Evolutionary conservation across 1,140 invertebrate genomes (phyloP).

Genomic region (Lucilia sericata): DNA sequence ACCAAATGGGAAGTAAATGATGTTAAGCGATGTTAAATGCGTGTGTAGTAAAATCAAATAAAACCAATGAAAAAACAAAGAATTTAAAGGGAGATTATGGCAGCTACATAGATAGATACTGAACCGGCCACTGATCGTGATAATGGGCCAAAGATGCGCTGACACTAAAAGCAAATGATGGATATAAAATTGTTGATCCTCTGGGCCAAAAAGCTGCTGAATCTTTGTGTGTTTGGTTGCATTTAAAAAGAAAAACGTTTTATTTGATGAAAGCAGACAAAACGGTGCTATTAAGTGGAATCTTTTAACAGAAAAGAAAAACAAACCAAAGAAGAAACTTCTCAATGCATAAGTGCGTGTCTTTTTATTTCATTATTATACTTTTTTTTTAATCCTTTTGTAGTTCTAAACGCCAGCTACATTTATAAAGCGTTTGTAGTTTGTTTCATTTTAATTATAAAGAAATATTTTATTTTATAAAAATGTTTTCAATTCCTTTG

Average conservation of each 20-base stretch:
- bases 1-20: conserved; percentile 36
- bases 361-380: background rate
- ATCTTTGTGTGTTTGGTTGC: background rate
- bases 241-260: conserved; percentile 17
- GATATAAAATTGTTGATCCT: conserved; percentile 6
- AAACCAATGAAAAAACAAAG: background rate
- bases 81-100: background rate
- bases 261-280: conserved; percentile 24
- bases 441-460: background rate
- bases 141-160: background rate
- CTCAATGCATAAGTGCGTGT: background rate
- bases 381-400: background rate
- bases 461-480: background rate
- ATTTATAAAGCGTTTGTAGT: background rate
- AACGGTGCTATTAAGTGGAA: conserved; percentile 14
- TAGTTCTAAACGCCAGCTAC: background rate
- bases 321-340: background rate
- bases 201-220: background rate
- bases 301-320: background rate
- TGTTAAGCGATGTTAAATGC: conserved; percentile 43
- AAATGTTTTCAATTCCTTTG: background rate
- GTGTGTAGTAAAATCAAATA: conserved; percentile 3
- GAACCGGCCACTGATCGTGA: background rate
- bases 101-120: background rate
- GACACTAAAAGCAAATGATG: background rate